These are phyloP conservation scores for Heliconius sara DNA, from an alignment of 2,888 invertebrate species.

Conservation along the genomic window DNA sequence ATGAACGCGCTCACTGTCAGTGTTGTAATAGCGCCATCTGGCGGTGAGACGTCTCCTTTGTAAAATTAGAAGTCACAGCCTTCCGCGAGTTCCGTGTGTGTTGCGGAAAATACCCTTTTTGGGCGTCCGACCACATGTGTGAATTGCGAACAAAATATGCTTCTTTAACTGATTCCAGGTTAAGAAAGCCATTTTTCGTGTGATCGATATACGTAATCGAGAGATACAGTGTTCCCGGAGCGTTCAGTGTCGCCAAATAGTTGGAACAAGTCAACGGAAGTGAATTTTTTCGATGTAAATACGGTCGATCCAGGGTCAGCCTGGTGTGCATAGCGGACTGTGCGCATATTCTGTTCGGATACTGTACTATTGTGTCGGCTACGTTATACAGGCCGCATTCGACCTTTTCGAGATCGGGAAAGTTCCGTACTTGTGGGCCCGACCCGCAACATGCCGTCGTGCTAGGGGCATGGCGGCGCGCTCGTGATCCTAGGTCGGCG, in stretches of 20 bases:
- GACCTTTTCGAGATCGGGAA: conserved; percentile 66
- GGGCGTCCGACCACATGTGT: conserved; percentile 88
- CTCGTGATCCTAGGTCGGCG: conserved; percentile 84
- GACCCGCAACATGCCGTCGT: conserved; percentile 79
- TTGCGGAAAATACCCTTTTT: conserved; percentile 87
- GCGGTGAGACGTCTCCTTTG: conserved; percentile 66
- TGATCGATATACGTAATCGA: conserved; percentile 65
- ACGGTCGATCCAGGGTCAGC: conserved; percentile 80
- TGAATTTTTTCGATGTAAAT: conserved; percentile 83
- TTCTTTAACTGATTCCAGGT: conserved; percentile 76
- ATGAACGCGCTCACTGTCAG: conserved; percentile 62
- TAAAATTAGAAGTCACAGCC: conserved; percentile 83
- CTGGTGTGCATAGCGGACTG: conserved; percentile 76
- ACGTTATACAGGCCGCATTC: conserved; percentile 57
- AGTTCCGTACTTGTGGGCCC: conserved; percentile 73
- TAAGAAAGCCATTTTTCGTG: conserved; percentile 65
- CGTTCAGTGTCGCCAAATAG: conserved; percentile 70
- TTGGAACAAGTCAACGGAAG: conserved; percentile 77
- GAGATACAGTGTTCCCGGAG: conserved; percentile 68
- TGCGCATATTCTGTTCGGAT: conserved; percentile 68
- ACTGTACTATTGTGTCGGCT: conserved; percentile 58
- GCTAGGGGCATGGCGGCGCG: conserved; percentile 82
- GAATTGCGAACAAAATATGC: conserved; percentile 82
- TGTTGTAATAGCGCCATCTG: conserved; percentile 72
- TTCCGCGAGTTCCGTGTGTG: conserved; percentile 83